phyloP scores from a whole-genome alignment of 2,797 vertebrate species.

The Poecilia gillii region DNA sequence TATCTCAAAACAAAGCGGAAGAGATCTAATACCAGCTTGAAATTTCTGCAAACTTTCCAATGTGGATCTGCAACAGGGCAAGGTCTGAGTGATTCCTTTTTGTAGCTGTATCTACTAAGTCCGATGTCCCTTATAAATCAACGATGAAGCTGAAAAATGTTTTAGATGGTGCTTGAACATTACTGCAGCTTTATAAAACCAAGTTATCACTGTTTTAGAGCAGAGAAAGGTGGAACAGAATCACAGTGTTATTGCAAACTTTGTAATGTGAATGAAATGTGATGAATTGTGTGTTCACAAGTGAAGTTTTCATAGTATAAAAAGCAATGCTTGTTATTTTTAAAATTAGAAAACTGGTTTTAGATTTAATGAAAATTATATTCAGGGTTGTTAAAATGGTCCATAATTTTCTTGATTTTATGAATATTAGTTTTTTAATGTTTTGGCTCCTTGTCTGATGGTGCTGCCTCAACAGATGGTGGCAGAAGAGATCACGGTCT shows the following conservation, averaged over 20 bases:
- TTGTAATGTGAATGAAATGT: neutral
- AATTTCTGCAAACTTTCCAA: neutral
- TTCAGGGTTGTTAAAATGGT: neutral
- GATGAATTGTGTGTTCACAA: neutral
- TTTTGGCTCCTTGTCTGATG: neutral
- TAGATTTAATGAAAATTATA: neutral
- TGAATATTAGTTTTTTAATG: neutral
- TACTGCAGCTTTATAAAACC: neutral
- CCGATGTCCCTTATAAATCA: neutral
- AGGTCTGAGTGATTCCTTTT: neutral
- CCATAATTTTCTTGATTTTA: neutral
- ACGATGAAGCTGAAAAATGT: neutral
- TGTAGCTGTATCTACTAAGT: neutral
- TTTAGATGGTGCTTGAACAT: neutral
- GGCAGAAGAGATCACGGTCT: neutral
- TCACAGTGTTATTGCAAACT: neutral
- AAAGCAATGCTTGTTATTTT: neutral
- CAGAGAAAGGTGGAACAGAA: neutral
- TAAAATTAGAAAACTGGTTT: neutral
- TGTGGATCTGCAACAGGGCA: neutral
- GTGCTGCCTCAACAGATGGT: neutral
- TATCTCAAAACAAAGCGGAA: neutral
- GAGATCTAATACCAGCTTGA: neutral
- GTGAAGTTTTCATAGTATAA: neutral
- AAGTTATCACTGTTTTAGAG: neutral